Base-by-base conservation (phyloP, 2,888 invertebrate genomes). In the Azorinus chamasolen region DNA sequence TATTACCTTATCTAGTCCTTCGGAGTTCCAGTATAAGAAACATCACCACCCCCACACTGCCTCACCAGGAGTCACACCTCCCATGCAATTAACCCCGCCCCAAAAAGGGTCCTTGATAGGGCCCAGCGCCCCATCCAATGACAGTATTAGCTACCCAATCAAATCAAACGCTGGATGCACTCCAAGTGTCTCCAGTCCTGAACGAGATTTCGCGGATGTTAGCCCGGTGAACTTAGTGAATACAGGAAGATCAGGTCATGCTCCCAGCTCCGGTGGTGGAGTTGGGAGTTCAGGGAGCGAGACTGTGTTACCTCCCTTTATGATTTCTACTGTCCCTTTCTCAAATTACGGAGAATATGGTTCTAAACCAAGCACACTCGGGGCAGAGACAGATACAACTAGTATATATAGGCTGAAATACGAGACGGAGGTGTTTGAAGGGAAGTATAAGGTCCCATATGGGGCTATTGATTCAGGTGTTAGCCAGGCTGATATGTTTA, bases 1-100 rank as follows among this genome's bases (percentile, higher is more conserved):
- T 25, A 69, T 77, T 24, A 73, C 70, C n/a, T 53, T 80, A 41
- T 80, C 80, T 65, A 80, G 80, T 77, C 80, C 80, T 1, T 65
- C 77, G 41, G 73, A 77, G 45, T 70, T 73, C 63, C 76, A 80
- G 65, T 77, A 80, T 45, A 73, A 62, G 39, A 65, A 62, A 16
- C 45, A 62, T 22, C 65, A 50, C 25, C 66, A 66, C 55, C 51
- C 37, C 12, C 72, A 59, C 14, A 22, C 20, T 8, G 25, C 58
- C 41, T 24, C 48, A 20, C 10, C 48, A 5, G n/a, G 12, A 14
- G 27, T 71, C 32, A 41, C 75, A 43, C 63, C 79, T 25, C 27
- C 79, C 50, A 37, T 46, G 51, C 45, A 51, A 50, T 57, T 66
- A 41, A 27, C 75, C 39, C 2, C 65, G 6, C 58, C 71, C 2